Evolutionary conservation across 2,113 vertebrate genomes (phyloP).

Genomic region (Corydoras maculifer): DNA sequence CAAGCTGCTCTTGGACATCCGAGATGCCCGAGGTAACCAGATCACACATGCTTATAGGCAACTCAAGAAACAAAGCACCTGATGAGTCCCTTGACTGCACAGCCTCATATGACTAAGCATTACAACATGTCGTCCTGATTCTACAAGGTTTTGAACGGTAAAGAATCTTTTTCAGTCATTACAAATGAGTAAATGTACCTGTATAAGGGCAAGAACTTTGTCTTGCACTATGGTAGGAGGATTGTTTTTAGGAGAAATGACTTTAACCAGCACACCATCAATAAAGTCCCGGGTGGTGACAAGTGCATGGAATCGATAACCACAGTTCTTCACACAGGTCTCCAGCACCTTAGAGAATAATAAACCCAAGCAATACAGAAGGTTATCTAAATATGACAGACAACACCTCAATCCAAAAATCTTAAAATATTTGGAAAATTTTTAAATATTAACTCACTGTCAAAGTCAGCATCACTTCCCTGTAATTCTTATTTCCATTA

Average conservation of each 20-base stretch:
- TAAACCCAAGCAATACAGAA: too few species aligned
- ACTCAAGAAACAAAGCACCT: slow-evolving; percentile 22
- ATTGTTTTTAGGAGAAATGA: slow-evolving; percentile 94
- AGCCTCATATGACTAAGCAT: slow-evolving; percentile 36
- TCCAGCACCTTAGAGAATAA: slow-evolving; percentile 78
- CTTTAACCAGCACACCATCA: slow-evolving; percentile 90
- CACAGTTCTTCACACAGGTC: slow-evolving; percentile 98
- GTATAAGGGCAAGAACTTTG: slow-evolving; percentile 93
- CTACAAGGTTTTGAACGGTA: too few species aligned
- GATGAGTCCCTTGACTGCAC: slow-evolving; percentile 34
- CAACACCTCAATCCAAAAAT: neutral
- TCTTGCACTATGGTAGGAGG: slow-evolving; percentile 96
- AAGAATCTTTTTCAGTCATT: neutral
- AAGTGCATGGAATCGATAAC: slow-evolving; percentile 90
- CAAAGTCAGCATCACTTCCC: slow-evolving; percentile 93
- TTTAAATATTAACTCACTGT: slow-evolving; percentile 71
- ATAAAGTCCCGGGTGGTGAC: slow-evolving; percentile 94
- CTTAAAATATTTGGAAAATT: neutral
- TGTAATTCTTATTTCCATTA: slow-evolving; percentile 92
- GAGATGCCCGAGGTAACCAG: slow-evolving; percentile 58
- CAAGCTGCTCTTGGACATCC: slow-evolving; percentile 30
- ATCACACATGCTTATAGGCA: slow-evolving; percentile 42
- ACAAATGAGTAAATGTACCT: slow-evolving; percentile 68
- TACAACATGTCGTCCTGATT: slow-evolving; percentile 4
- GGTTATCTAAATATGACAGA: neutral